phyloP scores from a whole-genome alignment of 2,888 invertebrate species.

The Pammene aurita region DNA sequence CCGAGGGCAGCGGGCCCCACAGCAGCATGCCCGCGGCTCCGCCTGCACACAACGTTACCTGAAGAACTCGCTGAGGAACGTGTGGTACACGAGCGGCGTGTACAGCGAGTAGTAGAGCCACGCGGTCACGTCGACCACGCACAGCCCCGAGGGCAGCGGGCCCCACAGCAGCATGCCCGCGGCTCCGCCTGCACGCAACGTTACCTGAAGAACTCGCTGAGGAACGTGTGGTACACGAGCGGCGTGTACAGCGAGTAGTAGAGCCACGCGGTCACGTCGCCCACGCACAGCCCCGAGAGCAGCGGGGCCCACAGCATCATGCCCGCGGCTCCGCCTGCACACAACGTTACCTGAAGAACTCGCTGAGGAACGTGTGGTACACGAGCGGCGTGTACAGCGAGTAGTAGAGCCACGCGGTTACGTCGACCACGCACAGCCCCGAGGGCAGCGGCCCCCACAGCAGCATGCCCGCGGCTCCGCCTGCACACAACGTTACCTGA shows the following conservation, averaged over 20 bases:
- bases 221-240: slow-evolving; percentile 90
- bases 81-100: slow-evolving; percentile 90
- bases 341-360: no score
- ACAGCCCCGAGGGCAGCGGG: slow-evolving; percentile 84
- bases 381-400: no score
- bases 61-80: slow-evolving; percentile 91
- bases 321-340: slow-evolving; percentile 88
- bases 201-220: slow-evolving; percentile 91
- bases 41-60: slow-evolving; percentile 84
- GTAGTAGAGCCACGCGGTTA: no score
- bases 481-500: no score
- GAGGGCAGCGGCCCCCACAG: slow-evolving; percentile 83
- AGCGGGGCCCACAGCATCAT: slow-evolving; percentile 85
- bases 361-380: no score
- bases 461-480: slow-evolving; percentile 88
- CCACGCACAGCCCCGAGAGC: slow-evolving; percentile 86
- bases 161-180: slow-evolving; percentile 87
- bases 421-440: slow-evolving; percentile 88
- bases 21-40: slow-evolving; percentile 87
- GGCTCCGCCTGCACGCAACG: slow-evolving; percentile 80
- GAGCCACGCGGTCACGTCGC: slow-evolving; percentile 89
- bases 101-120: slow-evolving; percentile 90
- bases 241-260: slow-evolving; percentile 92
- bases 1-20: slow-evolving; percentile 83
- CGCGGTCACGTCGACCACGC: slow-evolving; percentile 90